A percentile compares a stretch with the other conserved stretches of the same genome.
These are phyloP conservation scores for Oscheius sp. DNA, from an alignment of 1,140 invertebrate species.

Conservation along the genomic window DNA sequence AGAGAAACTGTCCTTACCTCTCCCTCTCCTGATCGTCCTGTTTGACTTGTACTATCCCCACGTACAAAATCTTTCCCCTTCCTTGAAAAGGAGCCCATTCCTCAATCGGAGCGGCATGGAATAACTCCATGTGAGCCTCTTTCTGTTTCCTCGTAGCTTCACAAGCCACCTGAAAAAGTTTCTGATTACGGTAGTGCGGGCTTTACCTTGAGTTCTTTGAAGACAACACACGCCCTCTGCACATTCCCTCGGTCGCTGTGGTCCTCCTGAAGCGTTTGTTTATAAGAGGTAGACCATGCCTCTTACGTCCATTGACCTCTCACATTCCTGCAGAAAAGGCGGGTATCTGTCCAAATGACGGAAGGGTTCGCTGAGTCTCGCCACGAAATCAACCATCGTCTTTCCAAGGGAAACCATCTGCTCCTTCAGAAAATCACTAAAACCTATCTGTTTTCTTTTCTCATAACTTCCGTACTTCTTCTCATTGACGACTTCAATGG, in stretches of 20 bases:
- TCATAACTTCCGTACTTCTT: slow-evolving; percentile 73
- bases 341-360: slow-evolving; percentile 89
- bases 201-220: slow-evolving; percentile 81
- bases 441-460: slow-evolving; percentile 59
- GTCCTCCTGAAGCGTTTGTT: slow-evolving; percentile 69
- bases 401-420: not conserved
- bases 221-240: slow-evolving; percentile 85
- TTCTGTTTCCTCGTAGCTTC: slow-evolving; percentile 63
- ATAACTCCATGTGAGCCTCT: slow-evolving; percentile 48
- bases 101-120: slow-evolving; percentile 2
- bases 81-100: slow-evolving; percentile 46
- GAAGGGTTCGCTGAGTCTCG: slow-evolving; percentile 88
- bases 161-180: slow-evolving; percentile 83
- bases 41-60: slow-evolving; percentile 78
- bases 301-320: slow-evolving; percentile 78
- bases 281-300: slow-evolving; percentile 14
- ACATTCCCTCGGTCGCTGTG: slow-evolving; percentile 93
- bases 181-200: slow-evolving; percentile 81
- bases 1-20: not conserved
- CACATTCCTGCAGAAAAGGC: slow-evolving; percentile 79
- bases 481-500: slow-evolving; percentile 84
- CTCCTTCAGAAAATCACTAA: slow-evolving; percentile 78
- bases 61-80: slow-evolving; percentile 65
- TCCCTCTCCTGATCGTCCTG: slow-evolving; percentile 70
- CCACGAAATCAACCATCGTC: slow-evolving; percentile 66